A percentile compares a stretch with the other conserved stretches of the same genome.
Evolutionary conservation across 2,888 invertebrate species (phyloP).

Genomic region (Emmelina monodactyla): DNA sequence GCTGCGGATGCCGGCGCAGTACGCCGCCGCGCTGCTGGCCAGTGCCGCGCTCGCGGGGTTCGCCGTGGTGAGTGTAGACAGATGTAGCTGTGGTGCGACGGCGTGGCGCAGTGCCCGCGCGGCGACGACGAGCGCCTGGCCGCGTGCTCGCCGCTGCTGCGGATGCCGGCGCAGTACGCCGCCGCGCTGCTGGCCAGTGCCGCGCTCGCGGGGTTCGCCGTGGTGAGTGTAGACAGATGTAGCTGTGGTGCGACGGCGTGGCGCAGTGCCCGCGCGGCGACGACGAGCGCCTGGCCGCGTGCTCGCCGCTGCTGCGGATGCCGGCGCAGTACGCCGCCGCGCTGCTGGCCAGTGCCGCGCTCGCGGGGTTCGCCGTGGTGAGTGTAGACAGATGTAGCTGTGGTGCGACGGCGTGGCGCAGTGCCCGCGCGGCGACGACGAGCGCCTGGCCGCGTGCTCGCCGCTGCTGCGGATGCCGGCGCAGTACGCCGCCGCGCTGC

Average conservation of each 20-base stretch:
- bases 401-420: constrained; percentile 84
- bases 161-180: constrained; percentile 78
- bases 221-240: constrained; percentile 46
- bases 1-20: constrained; percentile 78
- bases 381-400: constrained; percentile 53
- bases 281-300: constrained; percentile 83
- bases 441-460: constrained; percentile 82
- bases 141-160: constrained; percentile 80
- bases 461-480: constrained; percentile 79
- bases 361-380: constrained; percentile 60
- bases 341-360: constrained; percentile 55
- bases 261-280: constrained; percentile 81
- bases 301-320: constrained; percentile 77
- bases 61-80: constrained; percentile 49
- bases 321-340: constrained; percentile 77
- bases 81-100: constrained; percentile 87
- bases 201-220: constrained; percentile 49
- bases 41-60: constrained; percentile 51
- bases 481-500: constrained; percentile 70
- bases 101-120: constrained; percentile 78
- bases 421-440: constrained; percentile 83
- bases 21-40: constrained; percentile 67
- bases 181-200: constrained; percentile 63
- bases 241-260: constrained; percentile 82
- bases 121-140: constrained; percentile 82